Base-by-base conservation (phyloP, 2,113 vertebrate genomes). In the Nyctibius bracteatus region DNA sequence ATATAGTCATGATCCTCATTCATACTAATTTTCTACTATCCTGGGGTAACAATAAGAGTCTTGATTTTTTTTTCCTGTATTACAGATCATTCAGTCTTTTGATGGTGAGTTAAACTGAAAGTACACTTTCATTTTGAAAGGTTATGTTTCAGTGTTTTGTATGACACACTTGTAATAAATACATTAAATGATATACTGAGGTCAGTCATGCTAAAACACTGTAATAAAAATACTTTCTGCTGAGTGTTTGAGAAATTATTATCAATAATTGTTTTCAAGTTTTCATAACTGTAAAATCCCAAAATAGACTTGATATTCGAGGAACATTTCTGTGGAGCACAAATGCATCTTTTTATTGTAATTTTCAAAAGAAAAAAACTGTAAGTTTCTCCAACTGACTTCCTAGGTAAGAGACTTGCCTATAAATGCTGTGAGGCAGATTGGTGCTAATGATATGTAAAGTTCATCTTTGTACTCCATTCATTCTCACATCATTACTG, bases 401-500 rank as follows among this genome's bases (percentile, higher is more conserved):
- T 94, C 79, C 84, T 47, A 87, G 57, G 61, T 59, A 65, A 84
- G 52, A 87, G 41, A 35, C 67, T 86, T 88, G 71, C 74, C 71
- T n/a, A 68, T 43, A 88, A 93, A 86, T 5, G 80, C 55, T 52
- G 58, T 0, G 8, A 88, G 62, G 82, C 74, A 77, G 90, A 73
- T 49, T 39, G 41, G 80, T 67, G 75, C 58, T 90, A 94, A 94
- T 0, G 31, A 93, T 54, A 92, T 68, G 44, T 82, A 49, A 88
- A 83, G 63, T 86, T 94, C 75, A 54, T 83, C 83, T 90, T 70
- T 73, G 75, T 78, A 37, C 74, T 92, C 82, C 66, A 44, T 66
- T 88, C 94, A 54, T 72, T 94, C 57, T 63, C 85, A 71, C 70
- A 71, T 74, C 87, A 78, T 90, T 84, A 85, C 81, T 77, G 82